Base-by-base conservation (phyloP, 2,797 vertebrate species). In the Semotilus atromaculatus region DNA sequence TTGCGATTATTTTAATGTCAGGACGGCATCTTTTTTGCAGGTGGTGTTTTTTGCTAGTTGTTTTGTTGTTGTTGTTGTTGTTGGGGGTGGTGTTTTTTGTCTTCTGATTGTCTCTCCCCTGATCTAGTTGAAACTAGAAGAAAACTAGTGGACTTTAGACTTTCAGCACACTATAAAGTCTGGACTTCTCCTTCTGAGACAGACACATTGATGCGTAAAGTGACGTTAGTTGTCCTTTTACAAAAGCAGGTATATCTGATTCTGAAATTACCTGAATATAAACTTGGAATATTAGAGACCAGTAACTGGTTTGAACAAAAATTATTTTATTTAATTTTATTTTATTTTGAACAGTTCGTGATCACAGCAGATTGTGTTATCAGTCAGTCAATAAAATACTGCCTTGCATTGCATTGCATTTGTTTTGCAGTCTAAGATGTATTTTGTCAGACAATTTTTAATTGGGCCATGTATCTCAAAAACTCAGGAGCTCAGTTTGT, bases 1-100 rank as follows among this genome's bases (percentile, higher is more conserved):
- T 51, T 72, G 58, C 45, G 83, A 84, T 88, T 87, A 87, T 77
- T 82, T 55, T 85, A 40, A 64, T 83, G 77, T 86, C 80, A 81
- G 55, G 43, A 86, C 36, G 58, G 75, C 18, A n/a, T 45, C 74
- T 68, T 48, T 81, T 36, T n/a, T 29, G 85, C 68, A 31, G 77
- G 80, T 64, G 77, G 31, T 34, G 40, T 68, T 48, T 74, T 78
- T 86, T 68, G 80, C 81, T 81, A 85, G 45, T 82, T 45, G 58
- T 48, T 80, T 34, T 23, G 18, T 55, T 81, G 31, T 70, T 51
- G 1, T 5, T 48, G 45, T 0, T 18, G 45, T 0, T 48, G 5
- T 4, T 48, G 43, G 3, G 14, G 13, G 11, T 45, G 26, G 13
- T 67, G 23, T 7, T 84, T 84, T 58, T 3, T 60, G 60, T 70